A percentile compares a stretch with the other conserved stretches of the same genome.
These are phyloP conservation scores for Cheilosia pagana DNA, from an alignment of 2,888 invertebrate species.

Conservation along the genomic window DNA sequence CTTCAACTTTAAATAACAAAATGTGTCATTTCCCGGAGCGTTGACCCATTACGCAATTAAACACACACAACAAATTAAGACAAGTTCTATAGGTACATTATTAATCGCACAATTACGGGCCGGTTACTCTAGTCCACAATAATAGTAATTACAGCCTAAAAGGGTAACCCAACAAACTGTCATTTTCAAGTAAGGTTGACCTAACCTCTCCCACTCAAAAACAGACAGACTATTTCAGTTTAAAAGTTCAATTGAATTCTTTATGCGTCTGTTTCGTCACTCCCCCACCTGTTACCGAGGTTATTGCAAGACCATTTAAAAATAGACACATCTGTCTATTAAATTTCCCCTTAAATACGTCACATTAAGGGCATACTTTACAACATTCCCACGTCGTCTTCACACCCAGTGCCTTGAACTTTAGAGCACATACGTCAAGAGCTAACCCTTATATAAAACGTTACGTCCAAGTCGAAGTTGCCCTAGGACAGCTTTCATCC, in stretches of 20 bases:
- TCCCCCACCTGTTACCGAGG: not conserved
- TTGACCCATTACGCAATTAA: not conserved
- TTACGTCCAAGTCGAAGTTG: not conserved
- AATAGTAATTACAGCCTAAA: not conserved
- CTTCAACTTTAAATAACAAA: not conserved
- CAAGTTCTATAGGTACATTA: not conserved
- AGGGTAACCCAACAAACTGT: not conserved
- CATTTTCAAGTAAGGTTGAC: not conserved
- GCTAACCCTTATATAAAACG: not conserved
- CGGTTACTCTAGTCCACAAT: too few species aligned
- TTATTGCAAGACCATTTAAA: not conserved
- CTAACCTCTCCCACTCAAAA: too few species aligned
- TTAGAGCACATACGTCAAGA: not conserved
- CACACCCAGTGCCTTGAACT: not conserved
- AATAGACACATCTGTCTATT: not conserved
- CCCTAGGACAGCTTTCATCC: not conserved
- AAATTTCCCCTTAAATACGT: not conserved
- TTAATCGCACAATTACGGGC: not conserved
- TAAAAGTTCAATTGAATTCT: not conserved
- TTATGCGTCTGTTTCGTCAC: not conserved
- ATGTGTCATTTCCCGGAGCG: not conserved
- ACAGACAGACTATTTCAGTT: too few species aligned
- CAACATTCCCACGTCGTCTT: not conserved
- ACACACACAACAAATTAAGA: not conserved
- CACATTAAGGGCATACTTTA: not conserved